Evolutionary conservation across 1,140 invertebrate genomes (phyloP).

Genomic region (Diabrotica virgifera): DNA sequence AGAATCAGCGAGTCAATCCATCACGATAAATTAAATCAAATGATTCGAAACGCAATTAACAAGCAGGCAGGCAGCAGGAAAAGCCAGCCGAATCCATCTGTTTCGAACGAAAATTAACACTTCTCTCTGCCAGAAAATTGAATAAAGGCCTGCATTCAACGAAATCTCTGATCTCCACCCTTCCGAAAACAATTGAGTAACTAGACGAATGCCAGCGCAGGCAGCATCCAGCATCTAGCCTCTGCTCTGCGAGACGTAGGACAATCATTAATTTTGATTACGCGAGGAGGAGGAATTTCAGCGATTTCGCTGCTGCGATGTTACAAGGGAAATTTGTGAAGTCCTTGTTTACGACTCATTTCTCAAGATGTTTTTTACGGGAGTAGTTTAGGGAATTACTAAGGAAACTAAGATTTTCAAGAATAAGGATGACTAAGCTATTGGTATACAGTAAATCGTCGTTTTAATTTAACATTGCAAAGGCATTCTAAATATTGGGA

Average conservation of each 20-base stretch:
- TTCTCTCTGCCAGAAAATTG: not conserved
- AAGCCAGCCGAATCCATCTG: not conserved
- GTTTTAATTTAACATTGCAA: too few relatives aligned
- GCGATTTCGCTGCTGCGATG: too few relatives aligned
- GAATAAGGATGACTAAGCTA: too few relatives aligned
- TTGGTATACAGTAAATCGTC: too few relatives aligned
- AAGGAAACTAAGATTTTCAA: too few relatives aligned
- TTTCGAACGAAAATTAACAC: constrained; percentile 2
- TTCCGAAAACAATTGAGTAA: constrained; percentile 3
- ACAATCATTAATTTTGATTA: not conserved
- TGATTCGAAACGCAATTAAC: not conserved
- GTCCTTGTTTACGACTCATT: too few relatives aligned
- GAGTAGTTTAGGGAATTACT: too few relatives aligned
- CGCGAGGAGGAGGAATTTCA: too few relatives aligned
- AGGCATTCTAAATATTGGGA: too few relatives aligned
- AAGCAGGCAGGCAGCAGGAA: not conserved
- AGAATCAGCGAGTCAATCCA: constrained; percentile 1
- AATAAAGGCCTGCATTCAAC: not conserved
- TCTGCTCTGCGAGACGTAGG: not conserved
- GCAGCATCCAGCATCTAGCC: too few relatives aligned
- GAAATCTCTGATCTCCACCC: not conserved
- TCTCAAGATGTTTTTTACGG: too few relatives aligned
- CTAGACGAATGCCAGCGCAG: not conserved
- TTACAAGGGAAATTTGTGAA: too few relatives aligned
- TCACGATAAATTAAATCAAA: not conserved